Evolutionary conservation across 2,113 vertebrate species (phyloP), one percentile per base, ranked within the genome.

Genomic region (Actinemys pallida): DNA sequence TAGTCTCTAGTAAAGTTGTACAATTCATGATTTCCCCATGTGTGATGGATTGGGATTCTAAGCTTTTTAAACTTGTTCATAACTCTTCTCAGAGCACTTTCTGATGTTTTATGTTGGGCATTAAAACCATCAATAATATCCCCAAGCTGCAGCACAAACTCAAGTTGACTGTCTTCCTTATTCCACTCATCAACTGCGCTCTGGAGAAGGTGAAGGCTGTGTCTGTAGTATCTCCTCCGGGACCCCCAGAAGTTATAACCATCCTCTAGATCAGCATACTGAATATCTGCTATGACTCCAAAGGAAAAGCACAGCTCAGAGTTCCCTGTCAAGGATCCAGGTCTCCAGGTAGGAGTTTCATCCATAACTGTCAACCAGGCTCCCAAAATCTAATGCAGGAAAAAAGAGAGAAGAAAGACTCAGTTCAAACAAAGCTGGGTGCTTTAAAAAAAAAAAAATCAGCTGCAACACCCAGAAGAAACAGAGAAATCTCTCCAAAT

Each of bases 11-110:
- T 99, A 97, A 99, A 99, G 97, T 99, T 99, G 45, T 99, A 99
- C 8, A 99, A 98, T 95, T 99, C 99, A 42, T 99, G 99, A 96
- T 99, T 99, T 2, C 99, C 99, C 99, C 99, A 99, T 0, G 98
- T 97, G 47, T 99, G 99, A 86, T 99, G 99, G 6, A 99, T 98
- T 14, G 98, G 96, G 45, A 87, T 95, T 6, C 95, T 89, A 27
- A 98, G 91, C 93, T 86, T 97, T 87, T 96, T 56, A 88, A 99
- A 98, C 24, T 96, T 98, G 0, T 35, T 88, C 96, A 99, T 91
- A 39, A 99, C 99, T 19, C 88, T 86, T 62, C 96, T 96, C 42
- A 99, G 97, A 0, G 99, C 98, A 1, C 39, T 54, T 10, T 98
- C 98, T 0, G 99, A 98, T 3, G 97, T 83, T 24, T 96, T 97